Conservation (phyloP, 53 echinoderm and acorn worm genomes). For the Temnopleurus reevesii region DNA sequence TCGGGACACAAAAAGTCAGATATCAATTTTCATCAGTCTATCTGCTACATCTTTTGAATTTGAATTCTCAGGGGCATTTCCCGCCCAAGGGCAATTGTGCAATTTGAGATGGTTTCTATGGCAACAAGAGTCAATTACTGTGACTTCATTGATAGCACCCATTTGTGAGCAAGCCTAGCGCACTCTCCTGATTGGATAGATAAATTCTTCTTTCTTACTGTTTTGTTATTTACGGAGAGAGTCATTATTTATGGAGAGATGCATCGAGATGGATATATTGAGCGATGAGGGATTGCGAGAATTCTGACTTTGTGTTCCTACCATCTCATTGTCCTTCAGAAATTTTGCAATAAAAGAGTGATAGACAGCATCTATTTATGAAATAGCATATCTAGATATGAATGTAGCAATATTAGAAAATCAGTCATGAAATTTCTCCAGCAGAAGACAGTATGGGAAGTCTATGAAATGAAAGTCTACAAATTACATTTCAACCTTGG, state of each 20-base stretch:
- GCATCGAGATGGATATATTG: conserved; percentile 27
- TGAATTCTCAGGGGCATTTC: conserved; percentile 22
- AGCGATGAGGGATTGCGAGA: background rate
- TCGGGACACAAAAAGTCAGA: background rate
- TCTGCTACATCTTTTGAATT: conserved; percentile 10
- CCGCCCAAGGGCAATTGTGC: conserved; percentile 43
- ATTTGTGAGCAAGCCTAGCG: background rate
- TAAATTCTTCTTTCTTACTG: conserved; percentile 12
- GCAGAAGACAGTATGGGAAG: too few relatives aligned
- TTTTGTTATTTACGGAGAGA: conserved; percentile 28
- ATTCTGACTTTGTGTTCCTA: background rate
- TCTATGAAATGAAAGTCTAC: too few relatives aligned
- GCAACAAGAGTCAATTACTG: conserved; percentile 33
- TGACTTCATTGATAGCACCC: conserved; percentile 21
- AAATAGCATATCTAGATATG: too few relatives aligned
- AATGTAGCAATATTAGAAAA: too few relatives aligned
- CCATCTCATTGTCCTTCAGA: background rate
- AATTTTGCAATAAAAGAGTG: background rate
- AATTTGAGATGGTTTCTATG: conserved; percentile 32
- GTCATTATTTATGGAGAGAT: background rate
- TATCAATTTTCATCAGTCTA: conserved; percentile 26
- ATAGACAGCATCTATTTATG: background rate
- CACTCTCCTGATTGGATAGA: conserved; percentile 22
- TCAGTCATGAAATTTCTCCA: too few relatives aligned
- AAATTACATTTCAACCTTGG: too few relatives aligned